Evolutionary conservation across 2,888 invertebrate species (phyloP).

Genomic region (Isoperla grammatica): DNA sequence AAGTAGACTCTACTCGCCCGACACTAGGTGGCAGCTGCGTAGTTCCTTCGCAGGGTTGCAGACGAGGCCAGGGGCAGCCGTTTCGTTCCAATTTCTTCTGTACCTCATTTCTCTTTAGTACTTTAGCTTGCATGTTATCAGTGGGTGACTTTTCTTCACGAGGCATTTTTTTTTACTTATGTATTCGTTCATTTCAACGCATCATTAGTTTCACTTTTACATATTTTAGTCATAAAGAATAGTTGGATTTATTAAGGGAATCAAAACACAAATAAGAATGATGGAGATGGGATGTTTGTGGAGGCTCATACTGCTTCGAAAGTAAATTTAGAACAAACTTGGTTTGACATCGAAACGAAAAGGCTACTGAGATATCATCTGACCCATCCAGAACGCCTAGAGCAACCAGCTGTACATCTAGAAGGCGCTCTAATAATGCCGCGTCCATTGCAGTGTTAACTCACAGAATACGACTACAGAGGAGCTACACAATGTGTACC

Average conservation of each 20-base stretch:
- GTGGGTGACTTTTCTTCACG: no score
- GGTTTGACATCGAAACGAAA: constrained; percentile 2
- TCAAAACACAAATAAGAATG: no score
- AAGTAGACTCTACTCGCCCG: constrained; percentile 29
- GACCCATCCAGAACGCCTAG: constrained; percentile 17
- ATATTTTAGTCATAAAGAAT: no score
- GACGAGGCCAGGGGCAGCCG: constrained; percentile 19
- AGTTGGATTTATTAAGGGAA: no score
- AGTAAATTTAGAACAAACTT: no score
- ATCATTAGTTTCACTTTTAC: no score
- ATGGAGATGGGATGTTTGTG: no score
- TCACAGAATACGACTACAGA: constrained; percentile 5
- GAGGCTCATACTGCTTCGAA: no score
- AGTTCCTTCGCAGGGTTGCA: constrained; percentile 21
- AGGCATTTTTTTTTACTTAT: no score
- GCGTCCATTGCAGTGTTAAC: not conserved
- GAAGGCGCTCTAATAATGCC: constrained; percentile 1
- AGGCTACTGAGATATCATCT: constrained; percentile 9
- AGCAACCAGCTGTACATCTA: not conserved
- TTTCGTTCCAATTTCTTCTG: constrained; percentile 21
- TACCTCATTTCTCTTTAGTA: constrained; percentile 21
- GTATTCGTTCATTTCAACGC: no score
- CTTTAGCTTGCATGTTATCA: not conserved
- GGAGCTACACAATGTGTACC: constrained; percentile 4
- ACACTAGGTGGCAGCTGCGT: constrained; percentile 29